Percentiles rank a stretch among this genome's conserved stretches.
These are phyloP conservation scores for Lithophane semibrunnea DNA, from an alignment of 2,888 invertebrate species.

Conservation along the genomic window DNA sequence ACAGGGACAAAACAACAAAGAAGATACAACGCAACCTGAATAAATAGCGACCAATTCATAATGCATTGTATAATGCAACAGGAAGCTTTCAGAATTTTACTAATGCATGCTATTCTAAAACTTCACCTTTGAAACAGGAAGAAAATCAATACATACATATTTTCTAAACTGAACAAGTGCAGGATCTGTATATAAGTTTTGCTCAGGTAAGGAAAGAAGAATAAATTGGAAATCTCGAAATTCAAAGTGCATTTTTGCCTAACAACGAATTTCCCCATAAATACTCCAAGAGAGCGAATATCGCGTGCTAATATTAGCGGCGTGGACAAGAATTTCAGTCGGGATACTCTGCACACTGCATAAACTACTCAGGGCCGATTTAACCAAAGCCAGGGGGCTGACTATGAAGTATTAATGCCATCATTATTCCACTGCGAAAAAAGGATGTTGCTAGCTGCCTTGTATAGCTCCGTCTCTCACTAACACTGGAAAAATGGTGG, in stretches of 20 bases:
- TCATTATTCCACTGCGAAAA: too few species aligned
- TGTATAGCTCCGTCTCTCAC: too few species aligned
- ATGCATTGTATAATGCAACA: constrained; percentile 12
- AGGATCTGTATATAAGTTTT: neutral
- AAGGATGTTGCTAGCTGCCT: too few species aligned
- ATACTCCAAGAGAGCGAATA: constrained; percentile 4
- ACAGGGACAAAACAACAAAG: neutral
- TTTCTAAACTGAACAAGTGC: constrained; percentile 8
- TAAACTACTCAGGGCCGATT: too few species aligned
- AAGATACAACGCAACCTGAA: neutral
- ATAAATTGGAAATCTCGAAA: constrained; percentile 23
- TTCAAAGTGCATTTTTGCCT: constrained; percentile 18
- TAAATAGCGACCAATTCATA: constrained; percentile 11
- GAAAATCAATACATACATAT: constrained; percentile 25
- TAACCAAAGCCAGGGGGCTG: too few species aligned
- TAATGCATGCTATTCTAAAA: constrained; percentile 33
- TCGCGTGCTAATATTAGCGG: constrained; percentile 14
- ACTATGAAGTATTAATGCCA: too few species aligned
- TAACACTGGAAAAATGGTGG: too few species aligned
- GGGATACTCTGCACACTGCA: neutral
- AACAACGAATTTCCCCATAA: constrained; percentile 16
- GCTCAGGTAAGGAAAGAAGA: neutral
- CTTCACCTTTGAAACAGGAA: neutral
- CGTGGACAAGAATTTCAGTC: constrained; percentile 5
- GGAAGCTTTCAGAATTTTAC: constrained; percentile 24